Evolutionary conservation across 2,888 invertebrate genomes (phyloP).

Genomic region (Watsonalla cultraria): DNA sequence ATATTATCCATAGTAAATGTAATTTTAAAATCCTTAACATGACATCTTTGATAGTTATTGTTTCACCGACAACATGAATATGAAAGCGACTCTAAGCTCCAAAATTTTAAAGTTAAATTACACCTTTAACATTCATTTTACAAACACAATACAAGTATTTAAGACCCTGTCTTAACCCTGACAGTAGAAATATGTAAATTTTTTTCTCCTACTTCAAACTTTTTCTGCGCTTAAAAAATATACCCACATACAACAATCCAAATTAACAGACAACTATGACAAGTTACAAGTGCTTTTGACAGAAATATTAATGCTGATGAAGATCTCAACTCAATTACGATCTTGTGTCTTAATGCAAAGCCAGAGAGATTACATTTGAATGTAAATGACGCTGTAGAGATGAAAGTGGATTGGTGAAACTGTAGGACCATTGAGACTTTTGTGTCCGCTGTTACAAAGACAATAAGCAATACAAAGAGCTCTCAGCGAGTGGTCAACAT

Average conservation of each 20-base stretch:
- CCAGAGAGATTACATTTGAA: slow-evolving; percentile 25
- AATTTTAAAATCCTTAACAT: no score
- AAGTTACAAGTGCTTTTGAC: slow-evolving; percentile 65
- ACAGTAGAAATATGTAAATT: slow-evolving; percentile 29
- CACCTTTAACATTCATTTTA: not conserved
- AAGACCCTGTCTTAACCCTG: slow-evolving; percentile 58
- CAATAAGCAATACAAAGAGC: slow-evolving; percentile 65
- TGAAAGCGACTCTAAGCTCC: no score
- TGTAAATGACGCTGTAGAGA: slow-evolving; percentile 14
- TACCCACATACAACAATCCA: slow-evolving; percentile 51
- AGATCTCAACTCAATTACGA: slow-evolving; percentile 1
- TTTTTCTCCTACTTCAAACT: slow-evolving; percentile 43
- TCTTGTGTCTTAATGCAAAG: slow-evolving; percentile 17
- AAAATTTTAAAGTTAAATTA: no score
- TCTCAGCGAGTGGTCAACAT: slow-evolving; percentile 67
- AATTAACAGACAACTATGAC: slow-evolving; percentile 76
- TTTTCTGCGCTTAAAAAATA: slow-evolving; percentile 56
- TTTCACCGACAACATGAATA: no score
- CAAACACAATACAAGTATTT: slow-evolving; percentile 23
- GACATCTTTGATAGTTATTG: no score
- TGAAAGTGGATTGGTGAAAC: slow-evolving; percentile 25
- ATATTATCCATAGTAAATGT: no score
- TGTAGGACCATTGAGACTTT: slow-evolving; percentile 56
- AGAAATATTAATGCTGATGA: slow-evolving; percentile 24
- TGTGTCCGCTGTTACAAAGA: slow-evolving; percentile 59